These are phyloP conservation scores for Dryobota labecula DNA, from an alignment of 2,888 invertebrate species.

Conservation along the genomic window DNA sequence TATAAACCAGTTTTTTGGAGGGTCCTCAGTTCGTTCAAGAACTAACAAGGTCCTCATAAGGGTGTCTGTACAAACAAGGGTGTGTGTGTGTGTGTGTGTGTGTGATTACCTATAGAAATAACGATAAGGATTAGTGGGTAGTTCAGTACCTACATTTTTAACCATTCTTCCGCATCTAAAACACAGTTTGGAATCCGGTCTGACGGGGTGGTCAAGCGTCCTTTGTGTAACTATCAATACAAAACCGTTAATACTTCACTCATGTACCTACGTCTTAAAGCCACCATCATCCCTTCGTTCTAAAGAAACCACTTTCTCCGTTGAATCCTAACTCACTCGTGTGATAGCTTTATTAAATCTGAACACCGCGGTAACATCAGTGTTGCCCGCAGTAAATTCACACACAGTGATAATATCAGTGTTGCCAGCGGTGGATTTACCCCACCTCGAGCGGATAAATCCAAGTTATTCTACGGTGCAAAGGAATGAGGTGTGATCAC, in stretches of 20 bases:
- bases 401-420: slow-evolving; percentile 57
- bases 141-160: no score
- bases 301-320: slow-evolving; percentile 27
- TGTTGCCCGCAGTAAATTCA: slow-evolving; percentile 48
- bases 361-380: slow-evolving; percentile 33
- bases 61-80: no score
- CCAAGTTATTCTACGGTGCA: slow-evolving; percentile 51
- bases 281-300: slow-evolving; percentile 23
- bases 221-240: slow-evolving; percentile 11
- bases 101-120: neutral
- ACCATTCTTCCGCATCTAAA: neutral
- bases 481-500: slow-evolving; percentile 49
- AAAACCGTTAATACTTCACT: slow-evolving; percentile 8
- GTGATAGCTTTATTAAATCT: slow-evolving; percentile 54
- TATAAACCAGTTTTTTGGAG: no score
- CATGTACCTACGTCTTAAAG: slow-evolving; percentile 5
- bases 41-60: neutral
- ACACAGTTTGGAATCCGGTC: neutral
- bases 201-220: neutral
- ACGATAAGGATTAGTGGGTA: neutral
- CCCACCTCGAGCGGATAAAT: slow-evolving; percentile 53
- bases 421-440: slow-evolving; percentile 55
- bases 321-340: slow-evolving; percentile 40
- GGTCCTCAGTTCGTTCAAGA: no score
- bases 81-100: no score